Conservation (phyloP, 1,140 invertebrate genomes). For the Sitodiplosis mosellana region DNA sequence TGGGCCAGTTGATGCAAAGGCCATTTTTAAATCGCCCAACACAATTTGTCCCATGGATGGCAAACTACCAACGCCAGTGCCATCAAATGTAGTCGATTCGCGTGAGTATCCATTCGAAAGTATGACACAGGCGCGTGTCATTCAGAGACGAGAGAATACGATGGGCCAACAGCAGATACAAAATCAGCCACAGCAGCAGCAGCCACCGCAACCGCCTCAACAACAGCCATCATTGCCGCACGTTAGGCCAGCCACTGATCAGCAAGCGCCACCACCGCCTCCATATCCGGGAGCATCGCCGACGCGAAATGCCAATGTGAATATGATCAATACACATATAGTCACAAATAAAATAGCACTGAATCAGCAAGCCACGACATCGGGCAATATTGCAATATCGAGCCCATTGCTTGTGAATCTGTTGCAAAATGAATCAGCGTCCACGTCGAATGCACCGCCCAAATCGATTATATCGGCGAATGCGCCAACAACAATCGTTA, state of each 20-base stretch:
- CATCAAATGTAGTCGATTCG: conserved; percentile 26
- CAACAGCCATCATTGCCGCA: neutral
- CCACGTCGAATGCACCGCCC: neutral
- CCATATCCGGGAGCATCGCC: conserved; percentile 26
- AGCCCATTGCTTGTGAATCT: conserved; percentile 83
- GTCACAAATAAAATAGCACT: neutral
- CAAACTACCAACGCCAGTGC: conserved; percentile 35
- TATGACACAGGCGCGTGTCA: conserved; percentile 64
- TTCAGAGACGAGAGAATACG: conserved; percentile 30
- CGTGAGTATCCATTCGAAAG: conserved; percentile 66
- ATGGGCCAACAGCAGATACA: conserved; percentile 1
- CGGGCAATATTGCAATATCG: conserved; percentile 43
- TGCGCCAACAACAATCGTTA: neutral
- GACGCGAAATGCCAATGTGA: neutral
- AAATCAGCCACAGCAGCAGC: conserved; percentile 5
- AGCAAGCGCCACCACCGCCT: conserved; percentile 21
- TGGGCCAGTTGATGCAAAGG: conserved; percentile 25
- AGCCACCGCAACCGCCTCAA: conserved; percentile 19
- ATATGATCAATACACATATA: conserved; percentile 4
- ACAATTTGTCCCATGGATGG: conserved; percentile 64
- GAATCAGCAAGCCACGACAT: conserved; percentile 12
- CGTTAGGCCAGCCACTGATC: neutral
- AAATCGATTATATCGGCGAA: neutral
- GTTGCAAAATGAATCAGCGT: conserved; percentile 62
- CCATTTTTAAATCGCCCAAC: conserved; percentile 58